Evolutionary conservation across 2,113 vertebrate species (phyloP).

Genomic region (Carassius carassius): DNA sequence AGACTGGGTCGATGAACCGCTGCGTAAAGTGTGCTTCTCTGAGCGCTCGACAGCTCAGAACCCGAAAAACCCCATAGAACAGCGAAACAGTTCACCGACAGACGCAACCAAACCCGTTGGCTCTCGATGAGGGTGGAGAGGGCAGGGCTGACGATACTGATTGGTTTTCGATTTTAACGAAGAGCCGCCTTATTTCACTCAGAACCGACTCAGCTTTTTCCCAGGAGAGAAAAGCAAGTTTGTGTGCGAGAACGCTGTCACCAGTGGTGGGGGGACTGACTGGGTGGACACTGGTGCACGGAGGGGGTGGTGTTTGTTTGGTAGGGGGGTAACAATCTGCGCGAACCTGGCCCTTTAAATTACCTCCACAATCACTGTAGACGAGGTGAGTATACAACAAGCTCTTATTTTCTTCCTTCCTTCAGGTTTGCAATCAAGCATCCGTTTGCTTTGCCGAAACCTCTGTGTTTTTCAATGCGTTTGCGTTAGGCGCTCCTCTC

Average conservation of each 20-base stretch:
- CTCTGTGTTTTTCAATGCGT: conserved; percentile 42
- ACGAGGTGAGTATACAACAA: conserved; percentile 73
- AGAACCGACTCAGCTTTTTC: conserved; percentile 44
- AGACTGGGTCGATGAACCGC: neutral
- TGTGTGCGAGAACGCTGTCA: conserved; percentile 57
- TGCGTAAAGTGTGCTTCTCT: neutral
- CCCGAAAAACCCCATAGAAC: neutral
- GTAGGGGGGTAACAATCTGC: conserved; percentile 65
- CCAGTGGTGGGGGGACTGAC: conserved; percentile 61
- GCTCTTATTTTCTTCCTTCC: conserved; percentile 43
- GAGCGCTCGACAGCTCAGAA: neutral
- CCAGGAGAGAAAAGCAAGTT: conserved; percentile 51
- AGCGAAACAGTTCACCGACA: conserved; percentile 19
- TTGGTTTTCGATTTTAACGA: conserved; percentile 43
- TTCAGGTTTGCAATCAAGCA: conserved; percentile 48
- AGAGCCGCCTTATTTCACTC: conserved; percentile 48
- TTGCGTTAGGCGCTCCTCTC: conserved; percentile 59
- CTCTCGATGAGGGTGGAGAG: conserved; percentile 6
- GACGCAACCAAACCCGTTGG: conserved; percentile 26
- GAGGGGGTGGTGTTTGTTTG: conserved; percentile 76
- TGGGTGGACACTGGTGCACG: conserved; percentile 71
- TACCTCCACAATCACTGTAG: conserved; percentile 65
- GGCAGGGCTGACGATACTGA: conserved; percentile 13
- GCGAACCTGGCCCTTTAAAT: conserved; percentile 79
- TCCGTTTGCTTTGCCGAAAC: conserved; percentile 11